phyloP scores from a whole-genome alignment of 2,113 vertebrate genomes.

The Alouatta palliata region DNA sequence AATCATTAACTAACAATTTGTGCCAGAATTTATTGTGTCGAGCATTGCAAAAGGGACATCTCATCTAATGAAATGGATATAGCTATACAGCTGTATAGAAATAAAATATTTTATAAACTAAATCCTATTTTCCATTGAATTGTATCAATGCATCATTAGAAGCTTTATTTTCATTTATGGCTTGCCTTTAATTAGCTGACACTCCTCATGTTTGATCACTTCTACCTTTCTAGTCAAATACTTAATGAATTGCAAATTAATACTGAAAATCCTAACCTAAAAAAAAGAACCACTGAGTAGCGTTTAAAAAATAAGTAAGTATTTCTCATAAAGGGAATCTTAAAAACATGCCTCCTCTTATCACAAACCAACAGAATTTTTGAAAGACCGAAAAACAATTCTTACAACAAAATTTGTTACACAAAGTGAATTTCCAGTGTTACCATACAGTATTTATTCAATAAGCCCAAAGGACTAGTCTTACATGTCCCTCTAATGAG shows the following conservation, averaged over 20 bases:
- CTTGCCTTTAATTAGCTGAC: neutral
- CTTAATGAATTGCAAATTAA: conserved; percentile 6
- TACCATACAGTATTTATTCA: neutral
- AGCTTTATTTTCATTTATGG: neutral
- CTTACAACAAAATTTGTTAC: neutral
- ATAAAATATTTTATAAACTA: neutral
- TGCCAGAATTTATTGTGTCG: neutral
- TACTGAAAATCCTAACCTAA: neutral
- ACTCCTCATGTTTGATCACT: neutral
- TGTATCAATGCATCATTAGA: neutral
- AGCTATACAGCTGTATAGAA: neutral
- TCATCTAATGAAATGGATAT: neutral
- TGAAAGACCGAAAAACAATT: neutral
- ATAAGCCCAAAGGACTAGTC: neutral
- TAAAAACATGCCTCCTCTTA: conserved; percentile 9
- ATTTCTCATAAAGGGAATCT: conserved; percentile 20
- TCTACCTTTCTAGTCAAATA: neutral
- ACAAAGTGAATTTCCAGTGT: neutral
- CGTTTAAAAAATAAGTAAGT: conserved; percentile 18
- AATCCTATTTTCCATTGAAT: neutral
- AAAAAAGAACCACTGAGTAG: neutral
- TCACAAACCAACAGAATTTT: neutral
- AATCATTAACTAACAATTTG: conserved; percentile 29
- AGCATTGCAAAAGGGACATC: neutral
- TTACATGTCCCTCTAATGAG: neutral